Base-by-base conservation (phyloP, 2,113 vertebrate genomes). In the Gavialis gangeticus region DNA sequence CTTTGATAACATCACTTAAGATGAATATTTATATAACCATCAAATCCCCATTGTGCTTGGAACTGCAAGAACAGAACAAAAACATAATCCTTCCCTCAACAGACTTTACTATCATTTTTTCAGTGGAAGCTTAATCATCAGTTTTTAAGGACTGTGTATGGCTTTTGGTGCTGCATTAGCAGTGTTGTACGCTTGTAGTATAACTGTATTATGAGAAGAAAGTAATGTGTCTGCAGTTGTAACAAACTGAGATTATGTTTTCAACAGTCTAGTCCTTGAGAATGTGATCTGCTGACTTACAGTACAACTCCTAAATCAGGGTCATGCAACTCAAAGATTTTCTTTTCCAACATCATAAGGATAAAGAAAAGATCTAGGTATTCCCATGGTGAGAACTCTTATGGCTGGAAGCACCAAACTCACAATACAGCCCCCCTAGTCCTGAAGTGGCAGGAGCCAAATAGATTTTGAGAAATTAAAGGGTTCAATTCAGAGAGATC, bases 41-140 rank as follows among this genome's bases (percentile, higher is more conserved):
- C 17, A 30, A 24, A 58, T 30, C 19, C 1, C 6, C 5, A 14
- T 3, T 1, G 0, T 46, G 27, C 27, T 69, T 17, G 11, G 37
- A 60, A 12, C n/a, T 59, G 34, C 13, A 30, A 12, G 59, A 92
- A 24, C 5, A 34, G 85, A 85, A 54, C 25, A 73, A 79, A 67
- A 54, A 18, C 6, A 18, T 11, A 28, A 4, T 12, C 7, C 16
- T 27, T 18, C 30, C 30, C 2, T 1, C 34, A 71, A 46, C 46
- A 46, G 64, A 79, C 2, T 69, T 76, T 37, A 58, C 4, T 59
- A 11, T 16, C 13, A 66, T 57, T 12, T 10, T 82, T 37, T 28
- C 1, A 62, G 6, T 66, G 14, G 55, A 87, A 64, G 17, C 24
- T 81, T 46, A 71, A 22, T n/a, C 59, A 73, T 10, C 10, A 78